Base-by-base conservation (phyloP, 2,113 vertebrate genomes). In the Triplophysa rosa region DNA sequence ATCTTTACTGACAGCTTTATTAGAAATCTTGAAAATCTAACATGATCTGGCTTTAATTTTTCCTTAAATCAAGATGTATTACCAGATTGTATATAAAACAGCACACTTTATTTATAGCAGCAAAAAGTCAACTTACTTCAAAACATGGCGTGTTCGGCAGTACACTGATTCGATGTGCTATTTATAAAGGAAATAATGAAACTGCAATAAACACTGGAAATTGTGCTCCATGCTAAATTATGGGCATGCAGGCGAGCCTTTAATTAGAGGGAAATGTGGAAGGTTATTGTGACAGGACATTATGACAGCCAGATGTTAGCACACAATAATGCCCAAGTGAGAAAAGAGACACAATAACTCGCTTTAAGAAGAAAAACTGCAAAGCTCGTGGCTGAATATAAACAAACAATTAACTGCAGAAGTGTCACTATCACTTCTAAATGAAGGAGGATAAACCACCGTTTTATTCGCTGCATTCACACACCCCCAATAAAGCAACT, bases 241-340 rank as follows among this genome's bases (percentile, higher is more conserved):
- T 58, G 52, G 56, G 49, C 68, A 23, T 23, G 68, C 52, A 71
- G 69, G 19, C 12, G 54, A 58, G 52, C 19, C 69, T 47, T 21
- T 71, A 71, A 71, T 58, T 71, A 71, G 52, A 58, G 69, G 52
- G 40, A 58, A 40, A 71, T 40, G 54, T 24, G n/a, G 69, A 58
- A 37, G 68, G 68, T 58, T 23, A 71, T 58, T 71, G 29, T 58
- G 29, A 71, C 69, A 71, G 52, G 69, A 58, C 69, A 58, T 40
- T 3, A 19, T 71, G 52, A 71, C 69, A 37, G 52, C 67, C 47
- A 70, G 47, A 54, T 12, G 67, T 21, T 69, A 47, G 45, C 9
- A 54, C 67, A 29, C 19, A 66, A 66, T 66, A 66, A 66, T 42
- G 29, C 21, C 66, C 7, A 21, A 24, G 26, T 37, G 68, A 26